These are phyloP conservation scores for Gambusia affinis DNA, from an alignment of 2,113 vertebrate species.

Conservation along the genomic window DNA sequence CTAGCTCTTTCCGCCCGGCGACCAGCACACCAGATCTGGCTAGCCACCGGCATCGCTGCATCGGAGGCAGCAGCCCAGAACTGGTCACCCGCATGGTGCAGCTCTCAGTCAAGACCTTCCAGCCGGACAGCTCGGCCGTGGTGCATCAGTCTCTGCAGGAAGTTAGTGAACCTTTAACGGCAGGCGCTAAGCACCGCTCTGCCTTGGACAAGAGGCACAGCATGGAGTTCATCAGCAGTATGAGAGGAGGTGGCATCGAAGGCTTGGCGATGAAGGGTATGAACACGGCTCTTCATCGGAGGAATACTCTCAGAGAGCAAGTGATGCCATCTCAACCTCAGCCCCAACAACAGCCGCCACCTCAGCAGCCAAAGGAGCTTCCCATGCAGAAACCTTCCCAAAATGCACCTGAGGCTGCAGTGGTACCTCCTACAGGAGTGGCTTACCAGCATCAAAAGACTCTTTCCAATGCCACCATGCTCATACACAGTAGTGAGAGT, in stretches of 20 bases:
- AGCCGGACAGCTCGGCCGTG: slow-evolving; percentile 93
- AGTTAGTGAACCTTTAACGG: slow-evolving; percentile 89
- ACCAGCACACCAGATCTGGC: slow-evolving; percentile 95
- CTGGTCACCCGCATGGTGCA: slow-evolving; percentile 94
- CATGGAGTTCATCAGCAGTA: slow-evolving; percentile 91
- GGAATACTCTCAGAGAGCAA: slow-evolving; percentile 90
- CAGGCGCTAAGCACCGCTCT: slow-evolving; percentile 83
- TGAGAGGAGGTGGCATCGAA: slow-evolving; percentile 85
- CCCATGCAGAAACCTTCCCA: slow-evolving; percentile 67
- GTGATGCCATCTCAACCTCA: slow-evolving; percentile 76
- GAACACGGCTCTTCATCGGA: slow-evolving; percentile 84
- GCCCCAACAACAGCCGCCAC: slow-evolving; percentile 42
- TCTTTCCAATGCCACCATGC: slow-evolving; percentile 92
- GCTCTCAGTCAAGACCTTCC: slow-evolving; percentile 95
- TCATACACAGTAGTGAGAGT: slow-evolving; percentile 96
- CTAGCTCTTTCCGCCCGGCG: slow-evolving; percentile 87
- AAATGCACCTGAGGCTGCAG: slow-evolving; percentile 72
- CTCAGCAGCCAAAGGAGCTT: slow-evolving; percentile 68
- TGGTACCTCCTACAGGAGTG: slow-evolving; percentile 35
- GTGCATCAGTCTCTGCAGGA: slow-evolving; percentile 94
- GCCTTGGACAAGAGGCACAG: slow-evolving; percentile 89
- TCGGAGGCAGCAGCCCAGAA: slow-evolving; percentile 93
- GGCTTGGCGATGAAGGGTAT: slow-evolving; percentile 86
- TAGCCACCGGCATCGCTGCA: slow-evolving; percentile 90
- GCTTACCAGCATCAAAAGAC: slow-evolving; percentile 93